Evolutionary conservation across 2,888 invertebrate genomes (phyloP), one percentile per base, ranked within the genome.

Genomic region (Ethmia dodecea): DNA sequence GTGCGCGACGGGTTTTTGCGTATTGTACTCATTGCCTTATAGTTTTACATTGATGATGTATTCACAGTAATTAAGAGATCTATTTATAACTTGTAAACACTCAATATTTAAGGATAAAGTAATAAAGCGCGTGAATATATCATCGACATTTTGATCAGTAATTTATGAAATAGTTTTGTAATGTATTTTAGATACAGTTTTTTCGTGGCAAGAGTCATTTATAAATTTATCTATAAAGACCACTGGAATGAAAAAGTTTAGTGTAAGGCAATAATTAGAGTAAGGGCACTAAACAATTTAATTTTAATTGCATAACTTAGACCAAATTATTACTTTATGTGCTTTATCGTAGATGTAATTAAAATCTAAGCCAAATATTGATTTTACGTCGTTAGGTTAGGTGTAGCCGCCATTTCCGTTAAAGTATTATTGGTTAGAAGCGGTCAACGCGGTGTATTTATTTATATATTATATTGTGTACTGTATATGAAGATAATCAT

Each of bases 311-410:
- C 77, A 77, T 84, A 83, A 84, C 80, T 74, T 84, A 86, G 86
- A 86, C 86, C 86, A 86, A 86, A 86, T 78, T 84, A 81, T 83
- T 76, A 83, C 68, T 74, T 74, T 79, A 78, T 69, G 70, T 83
- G 83, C 84, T 86, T 86, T 84, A 80, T 79, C 53, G 60, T 86
- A 86, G 83, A 61, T 72, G 50, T 83, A 86, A 78, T 84, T 84
- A 81, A 72, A 81, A 76, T 79, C 71, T 86, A 86, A 84, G 86
- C 86, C 86, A 86, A 86, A 86, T 81, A 86, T 86, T 84, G 83
- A 79, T 78, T 83, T 78, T 72, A 80, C 74, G 65, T 75, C 64
- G 69, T 76, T 77, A 77, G 70, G 62, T 65, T 77, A 75, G 67
- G 60, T 57, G 46, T 61, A 67, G 73, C 60, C 59, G 65, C 64